Base-by-base conservation (phyloP, 2,113 vertebrate species). In the Guaruba guarouba region DNA sequence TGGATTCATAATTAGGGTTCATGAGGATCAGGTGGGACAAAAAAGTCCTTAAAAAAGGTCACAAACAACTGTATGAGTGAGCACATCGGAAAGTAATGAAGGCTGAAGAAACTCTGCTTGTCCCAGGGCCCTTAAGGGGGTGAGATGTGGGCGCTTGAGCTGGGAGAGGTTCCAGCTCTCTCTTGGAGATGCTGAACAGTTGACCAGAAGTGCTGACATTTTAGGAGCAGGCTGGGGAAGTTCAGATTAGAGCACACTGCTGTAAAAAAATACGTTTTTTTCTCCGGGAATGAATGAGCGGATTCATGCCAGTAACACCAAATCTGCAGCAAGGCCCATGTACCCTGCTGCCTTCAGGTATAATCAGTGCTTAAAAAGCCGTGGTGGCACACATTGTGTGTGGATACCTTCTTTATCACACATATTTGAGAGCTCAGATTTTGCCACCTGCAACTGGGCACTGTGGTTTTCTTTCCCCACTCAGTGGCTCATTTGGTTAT, bases 1-100 rank as follows among this genome's bases (percentile, higher is more conserved):
- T 94, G 88, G 92, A 95, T 95, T 95, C 89, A 70, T 92, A 93
- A 96, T 96, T 79, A 80, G 61, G 49, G 62, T 87, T 62, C 75
- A 66, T 69, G 74, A 79, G 18, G 73, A 93, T 59, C 33, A 20
- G 80, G 23, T 5, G 2, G 6, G 29, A 11, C 29, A 35, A 55
- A 7, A 31, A 15, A 13, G 48, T 39, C 46, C 54, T 81, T 67
- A 13, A n/a, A 84, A 86, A 92, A 84, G n/a, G 69, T 93, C 77
- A 71, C 11, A 62, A 90, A 92, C 71, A 62, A 41, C 68, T 59
- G 44, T 85, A 39, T 78, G 79, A 93, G n/a, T 48, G 67, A 94
- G 59, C 54, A 77, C 46, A 54, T 12, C 0, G 6, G 76, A 93
- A 93, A 20, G 10, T 77, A 61, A 44, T 1, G 77, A 89, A 52